Evolutionary conservation across 2,888 invertebrate genomes (phyloP).

Genomic region (Hypomecis atomaria): DNA sequence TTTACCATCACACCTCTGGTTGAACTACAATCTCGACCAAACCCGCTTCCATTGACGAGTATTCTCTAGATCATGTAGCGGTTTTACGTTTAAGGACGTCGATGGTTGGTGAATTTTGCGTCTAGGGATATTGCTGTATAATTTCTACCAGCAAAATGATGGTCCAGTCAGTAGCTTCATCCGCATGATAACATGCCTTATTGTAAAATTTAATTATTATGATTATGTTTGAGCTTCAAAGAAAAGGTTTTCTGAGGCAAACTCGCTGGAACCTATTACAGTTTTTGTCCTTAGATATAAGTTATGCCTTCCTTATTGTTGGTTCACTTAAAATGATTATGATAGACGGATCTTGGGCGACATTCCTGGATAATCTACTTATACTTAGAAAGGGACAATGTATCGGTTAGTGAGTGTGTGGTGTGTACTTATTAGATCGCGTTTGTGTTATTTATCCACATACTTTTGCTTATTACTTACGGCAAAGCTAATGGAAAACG

Average conservation of each 20-base stretch:
- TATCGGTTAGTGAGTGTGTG: not conserved
- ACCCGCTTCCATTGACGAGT: conserved; percentile 9
- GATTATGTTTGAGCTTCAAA: conserved; percentile 68
- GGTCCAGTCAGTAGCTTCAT: conserved; percentile 63
- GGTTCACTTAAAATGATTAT: conserved; percentile 22
- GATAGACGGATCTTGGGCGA: conserved; percentile 1
- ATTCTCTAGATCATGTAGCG: not conserved
- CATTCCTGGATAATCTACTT: not conserved
- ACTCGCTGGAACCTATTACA: conserved; percentile 45
- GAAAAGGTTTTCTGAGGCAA: conserved; percentile 54
- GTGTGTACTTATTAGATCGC: not conserved
- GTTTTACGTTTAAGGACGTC: not conserved
- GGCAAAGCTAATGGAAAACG: not conserved
- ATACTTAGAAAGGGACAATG: conserved; percentile 6
- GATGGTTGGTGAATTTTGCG: conserved; percentile 14
- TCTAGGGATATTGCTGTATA: not conserved
- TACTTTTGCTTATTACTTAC: not conserved
- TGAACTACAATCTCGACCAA: not conserved
- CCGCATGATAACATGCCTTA: conserved; percentile 67
- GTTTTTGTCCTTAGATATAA: conserved; percentile 35
- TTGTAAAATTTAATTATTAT: conserved; percentile 76
- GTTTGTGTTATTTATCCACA: too few relatives aligned
- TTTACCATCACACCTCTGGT: conserved; percentile 31
- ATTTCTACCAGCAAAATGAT: conserved; percentile 26
- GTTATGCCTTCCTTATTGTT: conserved; percentile 33